Evolutionary conservation across 2,113 vertebrate genomes (phyloP).

Genomic region (Anarrhichthys ocellatus): DNA sequence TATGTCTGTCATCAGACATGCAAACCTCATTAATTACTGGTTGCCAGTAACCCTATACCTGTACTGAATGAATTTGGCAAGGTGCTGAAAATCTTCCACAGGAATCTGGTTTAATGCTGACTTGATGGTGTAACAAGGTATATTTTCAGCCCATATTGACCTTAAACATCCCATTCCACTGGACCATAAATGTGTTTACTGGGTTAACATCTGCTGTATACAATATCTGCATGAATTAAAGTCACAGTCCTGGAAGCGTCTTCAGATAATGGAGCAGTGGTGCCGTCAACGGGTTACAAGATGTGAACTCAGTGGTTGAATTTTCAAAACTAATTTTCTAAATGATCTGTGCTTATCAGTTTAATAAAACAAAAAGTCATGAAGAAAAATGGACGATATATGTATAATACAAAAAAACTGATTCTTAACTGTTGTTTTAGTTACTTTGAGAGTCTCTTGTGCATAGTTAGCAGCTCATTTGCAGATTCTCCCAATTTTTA

Average conservation of each 20-base stretch:
- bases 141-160: neutral
- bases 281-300: neutral
- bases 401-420: neutral
- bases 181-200: neutral
- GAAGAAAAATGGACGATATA: neutral
- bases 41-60: conserved; percentile 17
- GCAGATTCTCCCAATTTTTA: neutral
- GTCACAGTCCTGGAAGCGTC: neutral
- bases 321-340: neutral
- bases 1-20: conserved; percentile 25
- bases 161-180: neutral
- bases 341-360: neutral
- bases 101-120: neutral
- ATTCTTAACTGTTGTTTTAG: neutral
- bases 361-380: neutral
- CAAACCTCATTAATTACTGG: conserved; percentile 27
- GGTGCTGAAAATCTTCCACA: conserved; percentile 15
- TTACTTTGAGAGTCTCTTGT: neutral
- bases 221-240: conserved; percentile 3
- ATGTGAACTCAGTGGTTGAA: neutral
- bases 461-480: neutral
- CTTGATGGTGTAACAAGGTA: neutral
- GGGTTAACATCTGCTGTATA: neutral
- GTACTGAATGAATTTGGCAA: conserved; percentile 5
- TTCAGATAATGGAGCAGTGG: neutral